Evolutionary conservation across 2,113 vertebrate genomes (phyloP).

Genomic region (Hippoglossus stenolepis): DNA sequence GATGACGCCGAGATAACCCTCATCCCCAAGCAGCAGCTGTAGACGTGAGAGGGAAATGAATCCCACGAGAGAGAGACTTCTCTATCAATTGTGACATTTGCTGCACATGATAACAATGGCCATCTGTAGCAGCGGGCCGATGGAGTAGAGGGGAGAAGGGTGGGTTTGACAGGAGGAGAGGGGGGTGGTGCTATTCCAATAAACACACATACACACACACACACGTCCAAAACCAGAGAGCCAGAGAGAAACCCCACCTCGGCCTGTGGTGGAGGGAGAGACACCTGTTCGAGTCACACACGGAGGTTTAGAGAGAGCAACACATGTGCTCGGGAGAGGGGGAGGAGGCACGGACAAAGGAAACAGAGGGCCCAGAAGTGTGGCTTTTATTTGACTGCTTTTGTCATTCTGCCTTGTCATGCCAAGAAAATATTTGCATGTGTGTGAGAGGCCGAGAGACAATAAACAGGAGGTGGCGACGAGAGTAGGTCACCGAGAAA

Average conservation of each 20-base stretch:
- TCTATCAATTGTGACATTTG: constrained; percentile 94
- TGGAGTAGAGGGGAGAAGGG: constrained; percentile 81
- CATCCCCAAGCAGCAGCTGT: constrained; percentile 82
- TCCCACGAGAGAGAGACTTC: constrained; percentile 87
- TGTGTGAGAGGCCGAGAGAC: constrained; percentile 35
- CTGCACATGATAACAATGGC: constrained; percentile 93
- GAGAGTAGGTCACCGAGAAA: constrained; percentile 58
- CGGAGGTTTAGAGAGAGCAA: constrained; percentile 33
- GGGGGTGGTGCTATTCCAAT: constrained; percentile 80
- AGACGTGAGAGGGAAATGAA: constrained; percentile 79
- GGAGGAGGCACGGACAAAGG: constrained; percentile 64
- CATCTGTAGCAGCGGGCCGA: constrained; percentile 88
- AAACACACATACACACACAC: constrained; percentile 68
- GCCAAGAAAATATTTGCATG: constrained; percentile 71
- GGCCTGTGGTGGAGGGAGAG: constrained; percentile 80
- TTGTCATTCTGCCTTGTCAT: constrained; percentile 74
- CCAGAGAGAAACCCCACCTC: constrained; percentile 54
- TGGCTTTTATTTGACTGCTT: constrained; percentile 74
- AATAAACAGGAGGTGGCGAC: constrained; percentile 50
- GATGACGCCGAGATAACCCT: constrained; percentile 74
- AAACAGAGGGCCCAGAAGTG: constrained; percentile 69
- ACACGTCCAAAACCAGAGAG: constrained; percentile 8
- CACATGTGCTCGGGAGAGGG: constrained; percentile 67
- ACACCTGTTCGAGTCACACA: constrained; percentile 87
- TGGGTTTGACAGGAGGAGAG: constrained; percentile 66